Evolutionary conservation across 2,113 vertebrate species (phyloP).

Genomic region (Pavo muticus): DNA sequence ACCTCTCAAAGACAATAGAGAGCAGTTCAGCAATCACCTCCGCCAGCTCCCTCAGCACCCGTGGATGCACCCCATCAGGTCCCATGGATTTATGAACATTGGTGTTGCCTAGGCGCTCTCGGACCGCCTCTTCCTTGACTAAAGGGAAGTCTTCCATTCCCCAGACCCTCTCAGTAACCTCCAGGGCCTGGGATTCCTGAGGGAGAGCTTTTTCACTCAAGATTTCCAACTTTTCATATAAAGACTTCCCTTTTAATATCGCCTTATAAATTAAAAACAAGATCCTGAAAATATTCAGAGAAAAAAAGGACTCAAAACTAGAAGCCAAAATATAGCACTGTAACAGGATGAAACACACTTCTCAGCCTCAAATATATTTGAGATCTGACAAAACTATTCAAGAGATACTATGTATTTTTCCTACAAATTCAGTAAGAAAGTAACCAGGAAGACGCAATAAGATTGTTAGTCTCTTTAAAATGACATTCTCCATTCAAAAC

Average conservation of each 20-base stretch:
- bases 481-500: not conserved
- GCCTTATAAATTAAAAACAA: not conserved
- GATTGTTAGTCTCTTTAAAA: not conserved
- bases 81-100: no score
- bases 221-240: not conserved
- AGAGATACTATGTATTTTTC: not conserved
- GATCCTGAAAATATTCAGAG: not conserved
- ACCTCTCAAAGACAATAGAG: no score
- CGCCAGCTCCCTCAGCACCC: no score
- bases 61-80: no score
- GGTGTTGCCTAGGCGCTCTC: no score
- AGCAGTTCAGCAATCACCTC: no score
- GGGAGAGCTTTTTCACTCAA: no score
- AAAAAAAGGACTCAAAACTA: not conserved
- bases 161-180: no score
- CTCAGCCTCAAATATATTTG: not conserved
- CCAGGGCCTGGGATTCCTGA: no score
- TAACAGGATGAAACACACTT: not conserved
- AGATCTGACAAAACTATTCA: not conserved
- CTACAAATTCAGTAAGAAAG: not conserved
- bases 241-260: not conserved
- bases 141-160: no score
- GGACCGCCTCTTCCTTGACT: no score
- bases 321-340: not conserved
- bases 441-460: not conserved